Evolutionary conservation across 2,113 vertebrate species (phyloP), one percentile per base, ranked within the genome.

Genomic region (Anthoscopus minutus): DNA sequence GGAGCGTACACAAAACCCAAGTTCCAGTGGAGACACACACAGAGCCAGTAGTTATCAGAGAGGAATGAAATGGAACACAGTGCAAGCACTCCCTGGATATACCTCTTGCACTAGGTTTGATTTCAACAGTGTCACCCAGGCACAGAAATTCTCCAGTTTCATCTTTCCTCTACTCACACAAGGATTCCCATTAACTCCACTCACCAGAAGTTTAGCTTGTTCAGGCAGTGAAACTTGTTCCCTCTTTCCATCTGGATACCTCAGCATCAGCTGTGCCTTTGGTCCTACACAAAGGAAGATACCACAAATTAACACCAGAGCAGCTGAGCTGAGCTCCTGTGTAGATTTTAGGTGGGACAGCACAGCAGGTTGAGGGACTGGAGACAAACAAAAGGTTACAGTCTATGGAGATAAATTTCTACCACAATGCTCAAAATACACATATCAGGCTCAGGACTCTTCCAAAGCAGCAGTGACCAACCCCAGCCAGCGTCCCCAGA

Each of bases 171-270:
- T 62, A 17, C 27, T 92, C 88, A 53, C 47, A 28, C 19, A 76
- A 84, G 35, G 35, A 40, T 58, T 82, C 57, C 7, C 4, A 38
- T 79, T 20, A 91, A 77, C 60, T 72, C 77, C 86, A 98, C 99
- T 98, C 94, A 99, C 99, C 98, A 99, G 97, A 77, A 99, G 98
- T 93, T 99, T 99, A 93, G 99, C 98, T 98, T 99, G 99, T 84
- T 99, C 98, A 27, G 99, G 99, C 96, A 99, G 97, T 86, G 99
- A 98, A 93, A 99, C 99, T 96, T 99, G 99, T 97, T 99, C 99
- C 98, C 98, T 99, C 96, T 99, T 99, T 70, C 99, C 99, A 97
- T 99, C 99, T 89, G 99, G 99, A 97, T 99, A 99, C 92, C 99
- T 98, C 64, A 99, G 98, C 99, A 99, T 99, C 94, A 99, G 97